Conservation (phyloP, 2,888 invertebrate species). For the Epicampocera succincta region DNA sequence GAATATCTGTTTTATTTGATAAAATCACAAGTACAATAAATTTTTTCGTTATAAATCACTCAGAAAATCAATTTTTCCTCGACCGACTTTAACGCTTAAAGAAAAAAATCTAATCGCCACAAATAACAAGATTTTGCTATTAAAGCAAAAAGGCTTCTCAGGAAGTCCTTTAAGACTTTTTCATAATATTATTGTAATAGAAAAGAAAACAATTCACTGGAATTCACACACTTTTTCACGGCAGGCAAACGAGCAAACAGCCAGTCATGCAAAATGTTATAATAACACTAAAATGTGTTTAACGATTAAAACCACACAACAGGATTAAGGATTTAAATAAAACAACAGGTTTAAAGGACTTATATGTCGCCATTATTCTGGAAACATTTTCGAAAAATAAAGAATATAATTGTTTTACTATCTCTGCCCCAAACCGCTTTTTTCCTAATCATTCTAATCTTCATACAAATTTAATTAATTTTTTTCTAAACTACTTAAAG, state of each 20-base stretch:
- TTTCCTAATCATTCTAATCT: constrained; percentile 8
- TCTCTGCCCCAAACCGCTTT: neutral
- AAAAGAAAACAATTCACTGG: constrained; percentile 23
- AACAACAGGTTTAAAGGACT: constrained; percentile 71
- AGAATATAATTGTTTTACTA: constrained; percentile 18
- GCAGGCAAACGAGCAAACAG: neutral
- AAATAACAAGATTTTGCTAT: constrained; percentile 57
- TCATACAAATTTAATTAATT: constrained; percentile 6
- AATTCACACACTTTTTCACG: constrained; percentile 35
- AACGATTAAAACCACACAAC: constrained; percentile 77
- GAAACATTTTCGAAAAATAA: constrained; percentile 9
- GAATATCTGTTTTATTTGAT: no score
- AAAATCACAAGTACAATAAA: no score
- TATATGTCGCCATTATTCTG: neutral
- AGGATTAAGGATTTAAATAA: constrained; percentile 47
- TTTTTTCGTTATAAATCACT: no score
- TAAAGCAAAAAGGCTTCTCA: constrained; percentile 12
- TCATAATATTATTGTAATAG: constrained; percentile 55
- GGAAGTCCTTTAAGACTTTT: constrained; percentile 24
- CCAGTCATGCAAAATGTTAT: neutral
- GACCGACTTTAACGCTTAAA: constrained; percentile 35
- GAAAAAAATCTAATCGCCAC: neutral
- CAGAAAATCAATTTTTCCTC: constrained; percentile 7
- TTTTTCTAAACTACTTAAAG: constrained; percentile 15
- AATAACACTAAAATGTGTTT: constrained; percentile 71